These are phyloP conservation scores for Syritta pipiens DNA, from an alignment of 2,888 invertebrate genomes.

Conservation along the genomic window DNA sequence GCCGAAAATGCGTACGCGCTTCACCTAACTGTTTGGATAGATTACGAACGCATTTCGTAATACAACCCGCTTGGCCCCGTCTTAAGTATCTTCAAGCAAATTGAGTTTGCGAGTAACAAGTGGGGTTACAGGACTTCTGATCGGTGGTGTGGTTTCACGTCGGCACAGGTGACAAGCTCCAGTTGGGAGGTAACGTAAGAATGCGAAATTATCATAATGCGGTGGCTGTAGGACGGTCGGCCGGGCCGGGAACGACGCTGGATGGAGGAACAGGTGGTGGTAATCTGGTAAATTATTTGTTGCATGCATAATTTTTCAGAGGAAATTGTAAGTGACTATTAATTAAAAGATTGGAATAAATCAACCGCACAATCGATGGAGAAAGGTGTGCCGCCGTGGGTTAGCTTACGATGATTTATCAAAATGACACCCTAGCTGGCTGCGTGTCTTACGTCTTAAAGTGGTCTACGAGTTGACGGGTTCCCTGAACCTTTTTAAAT, in stretches of 20 bases:
- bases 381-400: no score
- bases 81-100: conserved; percentile 37
- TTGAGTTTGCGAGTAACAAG: conserved; percentile 34
- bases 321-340: no score
- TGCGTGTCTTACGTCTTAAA: no score
- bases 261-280: no score
- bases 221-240: background rate
- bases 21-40: conserved; percentile 35
- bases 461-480: no score
- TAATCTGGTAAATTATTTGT: no score
- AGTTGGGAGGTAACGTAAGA: conserved; percentile 36
- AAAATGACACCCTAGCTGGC: no score
- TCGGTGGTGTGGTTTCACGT: background rate
- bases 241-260: background rate
- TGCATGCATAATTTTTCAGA: no score
- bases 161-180: conserved; percentile 30
- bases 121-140: conserved; percentile 50
- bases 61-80: conserved; percentile 19
- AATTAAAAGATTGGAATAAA: no score
- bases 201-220: conserved; percentile 30
- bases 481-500: no score
- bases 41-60: conserved; percentile 39
- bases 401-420: no score
- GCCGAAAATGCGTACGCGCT: conserved; percentile 25
- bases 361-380: no score